A percentile compares a stretch with the other conserved stretches of the same genome.
These are phyloP conservation scores for Fabriciana adippe DNA, from an alignment of 2,888 invertebrate genomes.

Conservation along the genomic window DNA sequence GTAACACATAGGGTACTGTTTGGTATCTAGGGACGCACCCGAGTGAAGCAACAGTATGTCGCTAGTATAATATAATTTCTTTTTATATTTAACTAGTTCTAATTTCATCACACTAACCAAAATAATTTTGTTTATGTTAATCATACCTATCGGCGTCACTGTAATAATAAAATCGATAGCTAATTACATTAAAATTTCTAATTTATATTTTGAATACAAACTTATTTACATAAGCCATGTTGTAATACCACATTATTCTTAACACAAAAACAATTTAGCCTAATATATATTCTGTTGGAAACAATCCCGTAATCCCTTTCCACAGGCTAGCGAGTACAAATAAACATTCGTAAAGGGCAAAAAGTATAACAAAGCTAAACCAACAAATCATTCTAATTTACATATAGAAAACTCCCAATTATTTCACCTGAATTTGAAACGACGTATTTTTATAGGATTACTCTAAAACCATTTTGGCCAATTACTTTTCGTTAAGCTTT, in stretches of 20 bases:
- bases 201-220: background rate
- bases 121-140: too few species aligned
- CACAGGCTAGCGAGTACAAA: constrained; percentile 33
- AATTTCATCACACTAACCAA: too few species aligned
- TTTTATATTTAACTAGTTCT: too few species aligned
- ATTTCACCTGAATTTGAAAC: constrained; percentile 40
- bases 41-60: too few species aligned
- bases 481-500: constrained; percentile 23
- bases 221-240: constrained; percentile 2
- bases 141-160: too few species aligned
- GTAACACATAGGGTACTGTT: too few species aligned
- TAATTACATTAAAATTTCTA: background rate
- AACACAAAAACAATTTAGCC: constrained; percentile 21
- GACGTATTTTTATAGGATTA: constrained; percentile 40
- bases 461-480: constrained; percentile 23
- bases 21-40: too few species aligned
- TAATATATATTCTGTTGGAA: constrained; percentile 26
- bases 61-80: too few species aligned
- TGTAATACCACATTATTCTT: constrained; percentile 9
- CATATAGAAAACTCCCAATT: constrained; percentile 38
- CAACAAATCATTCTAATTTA: constrained; percentile 43
- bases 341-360: constrained; percentile 32
- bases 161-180: background rate
- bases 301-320: constrained; percentile 26
- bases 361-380: constrained; percentile 36